Percentiles rank a stretch among this genome's conserved stretches.
Conservation (phyloP, 2,113 vertebrate genomes). For the Labeo rohita region DNA sequence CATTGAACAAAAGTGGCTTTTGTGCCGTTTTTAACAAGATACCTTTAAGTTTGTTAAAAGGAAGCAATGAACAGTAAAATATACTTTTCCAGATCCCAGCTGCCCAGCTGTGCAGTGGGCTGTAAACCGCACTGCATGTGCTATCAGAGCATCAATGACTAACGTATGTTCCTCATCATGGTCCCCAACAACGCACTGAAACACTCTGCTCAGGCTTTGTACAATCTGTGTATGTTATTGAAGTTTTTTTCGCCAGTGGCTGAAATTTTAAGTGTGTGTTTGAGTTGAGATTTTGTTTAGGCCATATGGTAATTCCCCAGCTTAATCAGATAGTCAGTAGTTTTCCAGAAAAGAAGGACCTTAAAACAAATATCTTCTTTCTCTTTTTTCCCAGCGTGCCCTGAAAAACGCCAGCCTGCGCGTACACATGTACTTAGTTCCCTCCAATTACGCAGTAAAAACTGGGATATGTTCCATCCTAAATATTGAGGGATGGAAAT, state of each 20-base stretch:
- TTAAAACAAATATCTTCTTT: conserved; percentile 1
- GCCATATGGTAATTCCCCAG: background rate
- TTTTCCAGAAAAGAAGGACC: background rate
- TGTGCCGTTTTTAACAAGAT: conserved; percentile 64
- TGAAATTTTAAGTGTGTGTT: background rate
- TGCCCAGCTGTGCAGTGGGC: conserved; percentile 53
- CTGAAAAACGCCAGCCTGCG: conserved; percentile 52
- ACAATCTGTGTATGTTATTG: background rate
- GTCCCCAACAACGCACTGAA: background rate
- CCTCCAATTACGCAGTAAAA: conserved; percentile 72
- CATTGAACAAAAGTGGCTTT: conserved; percentile 62
- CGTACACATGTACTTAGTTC: conserved; percentile 67
- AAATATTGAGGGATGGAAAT: conserved; percentile 77
- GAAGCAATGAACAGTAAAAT: conserved; percentile 67
- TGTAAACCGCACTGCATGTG: conserved; percentile 45
- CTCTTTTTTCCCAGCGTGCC: conserved; percentile 29
- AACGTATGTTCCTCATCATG: conserved; percentile 54
- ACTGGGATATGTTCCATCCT: conserved; percentile 68
- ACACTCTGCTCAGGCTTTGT: background rate
- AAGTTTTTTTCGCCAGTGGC: background rate
- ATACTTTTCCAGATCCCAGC: conserved; percentile 59
- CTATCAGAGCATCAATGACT: conserved; percentile 54
- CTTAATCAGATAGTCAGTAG: conserved; percentile 4
- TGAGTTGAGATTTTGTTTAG: background rate
- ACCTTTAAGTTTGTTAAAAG: conserved; percentile 66